Base-by-base conservation (phyloP, 2,888 invertebrate species). In the Anodontia alba region DNA sequence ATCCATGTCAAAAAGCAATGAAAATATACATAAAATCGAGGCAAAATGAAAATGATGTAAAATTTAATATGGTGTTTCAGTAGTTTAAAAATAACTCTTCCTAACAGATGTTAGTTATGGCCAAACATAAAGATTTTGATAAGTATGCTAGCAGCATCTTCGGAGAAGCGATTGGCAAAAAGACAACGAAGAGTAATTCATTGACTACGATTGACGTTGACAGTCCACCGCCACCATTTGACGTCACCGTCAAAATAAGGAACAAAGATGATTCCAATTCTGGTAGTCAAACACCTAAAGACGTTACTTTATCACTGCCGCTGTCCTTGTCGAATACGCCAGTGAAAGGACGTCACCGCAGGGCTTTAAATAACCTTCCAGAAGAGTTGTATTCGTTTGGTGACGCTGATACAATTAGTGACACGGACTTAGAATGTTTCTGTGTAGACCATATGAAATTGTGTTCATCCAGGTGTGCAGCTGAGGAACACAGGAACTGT, bases 381-480 rank as follows among this genome's bases (percentile, higher is more conserved):
- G 46, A 69, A n/a, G 29, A 38, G 26, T 23, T 23, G 5, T 57
- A 57, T 29, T 62, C 62, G 10, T 62, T 33, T 33, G 69, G n/a
- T 29, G 69, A 66, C 33, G 38, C 26, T 10, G 79, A 75, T 20
- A 68, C 77, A 8, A 70, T 62, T 17, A 78, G 72, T 43, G 81
- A 78, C 20, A 43, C 42, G 33, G 81, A 81, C 42, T 51, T 81
- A 29, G 71, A 68, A 0, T 78, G 70, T 43, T 81, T 81, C 49
- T 81, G 81, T 78, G 81, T 81, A 12, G 77, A 81, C 51, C 81
- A 81, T 68, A 81, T 81, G 81, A 62, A 81, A 71, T 71, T 81
- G 68, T 81, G 81, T 29, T 71, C 42, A 1, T 81, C 81, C 7
- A 57, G 75, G 20, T 33, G 43, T 38, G 81, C 76, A 10, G 43